Percentiles rank a stretch among this genome's conserved stretches.
Conservation (phyloP, 2,113 vertebrate genomes). For the Condylura cristata region DNA sequence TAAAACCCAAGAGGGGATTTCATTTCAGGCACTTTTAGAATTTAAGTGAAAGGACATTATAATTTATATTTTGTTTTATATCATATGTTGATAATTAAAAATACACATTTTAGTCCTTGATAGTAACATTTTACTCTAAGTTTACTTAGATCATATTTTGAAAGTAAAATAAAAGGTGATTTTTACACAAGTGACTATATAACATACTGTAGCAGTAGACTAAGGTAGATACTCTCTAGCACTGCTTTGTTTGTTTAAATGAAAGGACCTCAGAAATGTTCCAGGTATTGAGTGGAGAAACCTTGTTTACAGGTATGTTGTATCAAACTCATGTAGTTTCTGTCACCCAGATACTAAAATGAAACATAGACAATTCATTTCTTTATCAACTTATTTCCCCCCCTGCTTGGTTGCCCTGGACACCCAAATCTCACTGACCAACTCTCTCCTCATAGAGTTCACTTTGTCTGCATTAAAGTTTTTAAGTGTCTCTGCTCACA, state of each 20-base stretch:
- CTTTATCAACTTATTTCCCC: not conserved
- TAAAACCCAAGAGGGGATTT: not conserved
- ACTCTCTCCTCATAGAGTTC: not conserved
- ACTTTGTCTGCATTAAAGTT: not conserved
- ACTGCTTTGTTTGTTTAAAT: not conserved
- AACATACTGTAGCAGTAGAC: not conserved
- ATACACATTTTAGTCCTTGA: not conserved
- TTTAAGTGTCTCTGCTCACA: not conserved
- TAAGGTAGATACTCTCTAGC: not conserved
- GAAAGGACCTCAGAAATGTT: not conserved
- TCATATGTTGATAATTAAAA: not conserved
- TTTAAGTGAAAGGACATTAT: conserved; percentile 22
- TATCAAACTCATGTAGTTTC: no score
- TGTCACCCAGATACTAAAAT: not conserved
- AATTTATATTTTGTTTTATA: not conserved
- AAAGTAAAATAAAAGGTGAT: not conserved
- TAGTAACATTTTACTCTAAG: not conserved
- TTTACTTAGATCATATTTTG: conserved; percentile 18
- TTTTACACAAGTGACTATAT: not conserved
- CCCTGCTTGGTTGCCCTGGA: not conserved
- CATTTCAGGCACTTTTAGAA: not conserved
- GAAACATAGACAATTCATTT: not conserved
- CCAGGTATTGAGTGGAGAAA: not conserved
- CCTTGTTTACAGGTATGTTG: not conserved
- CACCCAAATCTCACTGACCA: not conserved